These are phyloP conservation scores for Trichacis sp. DNA, from an alignment of 2,888 invertebrate species.

Conservation along the genomic window DNA sequence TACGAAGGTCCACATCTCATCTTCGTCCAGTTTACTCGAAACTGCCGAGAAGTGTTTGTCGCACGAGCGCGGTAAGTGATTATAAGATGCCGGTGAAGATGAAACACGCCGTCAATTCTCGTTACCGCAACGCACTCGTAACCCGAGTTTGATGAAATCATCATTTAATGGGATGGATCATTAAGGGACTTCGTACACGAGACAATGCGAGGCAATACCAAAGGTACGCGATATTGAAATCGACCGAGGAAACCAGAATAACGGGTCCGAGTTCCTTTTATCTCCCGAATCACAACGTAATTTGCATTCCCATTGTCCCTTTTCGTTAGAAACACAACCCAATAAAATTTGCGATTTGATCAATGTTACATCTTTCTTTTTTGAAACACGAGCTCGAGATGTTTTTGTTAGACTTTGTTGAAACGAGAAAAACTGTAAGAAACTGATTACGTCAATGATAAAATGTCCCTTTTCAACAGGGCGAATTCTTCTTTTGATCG, in stretches of 20 bases:
- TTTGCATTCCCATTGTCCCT: not conserved
- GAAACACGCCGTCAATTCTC: constrained; percentile 3
- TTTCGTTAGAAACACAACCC: too few species aligned
- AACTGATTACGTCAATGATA: too few species aligned
- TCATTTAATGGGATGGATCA: not conserved
- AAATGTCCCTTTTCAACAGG: not conserved
- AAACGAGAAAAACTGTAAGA: too few species aligned
- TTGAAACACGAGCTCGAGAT: too few species aligned
- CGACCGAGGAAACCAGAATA: not conserved
- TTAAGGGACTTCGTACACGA: not conserved
- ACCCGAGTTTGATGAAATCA: constrained; percentile 2
- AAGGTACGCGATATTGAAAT: too few species aligned
- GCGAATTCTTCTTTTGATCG: not conserved
- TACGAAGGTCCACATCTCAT: constrained; percentile 31
- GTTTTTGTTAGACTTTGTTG: too few species aligned
- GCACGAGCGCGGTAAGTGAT: constrained; percentile 1
- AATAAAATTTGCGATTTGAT: too few species aligned
- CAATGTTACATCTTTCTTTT: too few species aligned
- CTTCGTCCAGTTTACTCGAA: constrained; percentile 37
- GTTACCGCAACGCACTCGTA: not conserved
- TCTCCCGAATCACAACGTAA: not conserved
- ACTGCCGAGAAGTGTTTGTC: constrained; percentile 30
- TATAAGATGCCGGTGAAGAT: constrained; percentile 5
- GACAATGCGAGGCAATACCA: too few species aligned
- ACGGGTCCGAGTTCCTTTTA: not conserved